phyloP scores from a whole-genome alignment of 1,140 invertebrate genomes.

The Drosophila ohnishii region DNA sequence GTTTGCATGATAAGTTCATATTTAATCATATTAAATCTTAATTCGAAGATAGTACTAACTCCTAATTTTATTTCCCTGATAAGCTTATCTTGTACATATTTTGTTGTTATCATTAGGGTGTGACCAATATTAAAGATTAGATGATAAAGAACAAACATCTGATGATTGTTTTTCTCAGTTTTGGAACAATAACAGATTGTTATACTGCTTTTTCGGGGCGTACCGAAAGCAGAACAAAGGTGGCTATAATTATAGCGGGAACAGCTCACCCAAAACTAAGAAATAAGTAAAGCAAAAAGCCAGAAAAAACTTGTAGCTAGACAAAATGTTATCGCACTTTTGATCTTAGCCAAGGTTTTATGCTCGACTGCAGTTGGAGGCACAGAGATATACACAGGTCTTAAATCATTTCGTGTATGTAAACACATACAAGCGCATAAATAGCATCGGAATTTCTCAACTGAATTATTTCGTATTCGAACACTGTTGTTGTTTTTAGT shows the following conservation, averaged over 20 bases:
- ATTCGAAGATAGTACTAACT: not conserved
- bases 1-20: not conserved
- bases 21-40: not conserved
- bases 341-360: constrained; percentile 57
- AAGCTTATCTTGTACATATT: not conserved
- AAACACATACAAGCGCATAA: constrained; percentile 2
- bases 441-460: constrained; percentile 38
- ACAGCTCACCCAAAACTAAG: not conserved
- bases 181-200: not conserved
- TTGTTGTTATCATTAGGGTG: constrained; percentile 9
- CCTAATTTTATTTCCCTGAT: constrained; percentile 3
- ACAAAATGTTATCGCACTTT: constrained; percentile 37
- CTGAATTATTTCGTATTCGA: constrained; percentile 46
- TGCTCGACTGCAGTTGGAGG: constrained; percentile 21
- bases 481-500: constrained; percentile 43
- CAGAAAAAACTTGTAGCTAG: constrained; percentile 3
- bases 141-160: constrained; percentile 12
- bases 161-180: constrained; percentile 17
- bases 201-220: not conserved
- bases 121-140: constrained; percentile 16
- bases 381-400: not conserved
- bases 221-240: constrained; percentile 13
- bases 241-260: not conserved
- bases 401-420: constrained; percentile 11
- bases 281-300: not conserved